Evolutionary conservation across 2,888 invertebrate species (phyloP), one percentile per base, ranked within the genome.

Genomic region (Plagodis dolabraria): DNA sequence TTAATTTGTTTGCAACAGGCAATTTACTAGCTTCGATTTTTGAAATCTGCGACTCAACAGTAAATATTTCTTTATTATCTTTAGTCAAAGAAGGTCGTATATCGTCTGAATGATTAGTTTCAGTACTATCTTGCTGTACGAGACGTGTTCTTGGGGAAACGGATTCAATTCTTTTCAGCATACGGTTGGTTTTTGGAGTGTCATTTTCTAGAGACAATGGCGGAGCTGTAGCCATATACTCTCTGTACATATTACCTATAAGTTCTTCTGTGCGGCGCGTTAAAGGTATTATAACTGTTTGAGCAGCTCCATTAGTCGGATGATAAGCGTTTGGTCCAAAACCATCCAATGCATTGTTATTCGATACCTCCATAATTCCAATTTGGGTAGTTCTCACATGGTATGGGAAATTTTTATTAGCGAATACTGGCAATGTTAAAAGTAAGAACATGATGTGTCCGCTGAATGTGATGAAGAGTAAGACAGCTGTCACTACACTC

Each of bases 331-430:
- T 95, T 42, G 94, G 94, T 0, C 94, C 94, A 69, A 95, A 95
- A 36, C 94, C 89, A 66, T 95, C 94, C 8, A 94, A 75, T 0
- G 88, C 89, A 0, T 92, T 85, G 51, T 85, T 89, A 5, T 93
- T 92, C 0, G 87, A 86, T 7, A 92, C 87, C 82, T 95, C 94
- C 95, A 95, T 95, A 0, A 95, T 93, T 0, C 95, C 95, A 35
- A 96, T 95, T 87, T 98, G 97, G 0, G 96, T 96, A 0, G 98
- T 98, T 53, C 97, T 90, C 35, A 98, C 97, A 80, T 98, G 98
- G 82, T 97, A 98, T 0, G 98, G 98, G 75, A 98, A 98, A 79
- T 97, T 97, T 76, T 95, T 96, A 80, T 98, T 98, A 0, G 97
- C 97, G 60, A 96, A 95, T 1, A 96, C 96, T 4, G 98, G 98